Evolutionary conservation across 1,140 invertebrate genomes (phyloP).

Genomic region (Euwallacea fornicatus): DNA sequence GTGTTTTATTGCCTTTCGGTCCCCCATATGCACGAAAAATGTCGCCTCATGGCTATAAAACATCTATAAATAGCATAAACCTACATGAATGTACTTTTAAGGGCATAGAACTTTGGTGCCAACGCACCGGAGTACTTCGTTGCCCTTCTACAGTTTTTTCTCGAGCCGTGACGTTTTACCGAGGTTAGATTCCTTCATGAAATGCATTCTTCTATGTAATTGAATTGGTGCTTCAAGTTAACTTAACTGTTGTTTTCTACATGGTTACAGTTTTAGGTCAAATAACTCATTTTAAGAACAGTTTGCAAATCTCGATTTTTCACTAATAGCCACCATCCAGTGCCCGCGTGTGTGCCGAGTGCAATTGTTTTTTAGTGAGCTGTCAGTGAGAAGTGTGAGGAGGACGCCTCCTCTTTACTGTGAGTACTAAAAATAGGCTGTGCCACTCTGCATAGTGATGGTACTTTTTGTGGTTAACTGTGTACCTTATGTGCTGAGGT

Average conservation of each 20-base stretch:
- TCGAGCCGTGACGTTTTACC: slow-evolving; percentile 24
- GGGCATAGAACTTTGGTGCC: slow-evolving; percentile 41
- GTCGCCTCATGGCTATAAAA: slow-evolving; percentile 25
- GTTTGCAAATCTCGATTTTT: slow-evolving; percentile 42
- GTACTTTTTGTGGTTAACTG: slow-evolving; percentile 17
- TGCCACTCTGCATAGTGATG: neutral
- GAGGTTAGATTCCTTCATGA: slow-evolving; percentile 41
- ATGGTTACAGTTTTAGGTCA: slow-evolving; percentile 54
- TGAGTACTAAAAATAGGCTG: too few species aligned
- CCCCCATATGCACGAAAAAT: slow-evolving; percentile 22
- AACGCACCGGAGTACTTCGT: slow-evolving; percentile 32
- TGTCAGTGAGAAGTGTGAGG: slow-evolving; percentile 9
- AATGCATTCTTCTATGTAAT: slow-evolving; percentile 46
- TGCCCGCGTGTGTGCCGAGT: slow-evolving; percentile 3
- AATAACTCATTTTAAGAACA: slow-evolving; percentile 51
- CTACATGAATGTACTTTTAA: slow-evolving; percentile 43
- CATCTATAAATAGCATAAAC: slow-evolving; percentile 35
- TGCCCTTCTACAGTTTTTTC: slow-evolving; percentile 34
- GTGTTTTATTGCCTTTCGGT: slow-evolving; percentile 20
- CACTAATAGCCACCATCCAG: slow-evolving; percentile 23
- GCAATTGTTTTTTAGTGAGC: slow-evolving; percentile 21
- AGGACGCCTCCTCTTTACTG: neutral
- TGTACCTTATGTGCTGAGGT: slow-evolving; percentile 17
- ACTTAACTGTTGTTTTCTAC: slow-evolving; percentile 53
- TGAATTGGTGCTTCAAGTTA: slow-evolving; percentile 45